Evolutionary conservation across 2,113 vertebrate genomes (phyloP).

Genomic region (Coptodon bakossiorum): DNA sequence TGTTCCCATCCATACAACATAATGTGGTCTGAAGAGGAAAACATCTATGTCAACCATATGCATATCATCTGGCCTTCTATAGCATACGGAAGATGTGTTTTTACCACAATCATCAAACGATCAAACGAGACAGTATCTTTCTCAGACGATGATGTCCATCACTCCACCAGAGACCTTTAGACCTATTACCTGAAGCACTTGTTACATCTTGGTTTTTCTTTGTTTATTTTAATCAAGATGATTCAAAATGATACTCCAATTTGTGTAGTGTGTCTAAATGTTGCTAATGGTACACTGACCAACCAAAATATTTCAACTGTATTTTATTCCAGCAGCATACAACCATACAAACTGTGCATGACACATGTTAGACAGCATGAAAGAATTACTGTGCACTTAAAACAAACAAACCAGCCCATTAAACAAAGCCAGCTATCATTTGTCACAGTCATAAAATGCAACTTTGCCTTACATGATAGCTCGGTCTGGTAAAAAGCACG

Average conservation of each 20-base stretch:
- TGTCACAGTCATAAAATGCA: slow-evolving; percentile 37
- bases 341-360: not conserved
- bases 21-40: not conserved
- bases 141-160: not conserved
- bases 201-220: not conserved
- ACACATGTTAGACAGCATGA: not conserved
- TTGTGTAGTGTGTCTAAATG: not conserved
- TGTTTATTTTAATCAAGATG: not conserved
- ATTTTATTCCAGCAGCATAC: not conserved
- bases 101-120: not conserved
- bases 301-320: not conserved
- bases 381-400: slow-evolving; percentile 26
- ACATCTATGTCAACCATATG: not conserved
- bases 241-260: not conserved
- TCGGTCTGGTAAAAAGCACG: slow-evolving; percentile 34
- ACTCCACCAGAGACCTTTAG: not conserved
- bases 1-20: not conserved
- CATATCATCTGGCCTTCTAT: not conserved
- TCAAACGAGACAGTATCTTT: not conserved
- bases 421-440: slow-evolving; percentile 40
- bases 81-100: not conserved
- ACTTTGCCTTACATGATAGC: slow-evolving; percentile 15
- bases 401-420: slow-evolving; percentile 52
- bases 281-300: not conserved
- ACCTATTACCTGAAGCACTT: not conserved